These are phyloP conservation scores for Varecia variegata DNA, from an alignment of 2,797 vertebrate species.

Conservation along the genomic window DNA sequence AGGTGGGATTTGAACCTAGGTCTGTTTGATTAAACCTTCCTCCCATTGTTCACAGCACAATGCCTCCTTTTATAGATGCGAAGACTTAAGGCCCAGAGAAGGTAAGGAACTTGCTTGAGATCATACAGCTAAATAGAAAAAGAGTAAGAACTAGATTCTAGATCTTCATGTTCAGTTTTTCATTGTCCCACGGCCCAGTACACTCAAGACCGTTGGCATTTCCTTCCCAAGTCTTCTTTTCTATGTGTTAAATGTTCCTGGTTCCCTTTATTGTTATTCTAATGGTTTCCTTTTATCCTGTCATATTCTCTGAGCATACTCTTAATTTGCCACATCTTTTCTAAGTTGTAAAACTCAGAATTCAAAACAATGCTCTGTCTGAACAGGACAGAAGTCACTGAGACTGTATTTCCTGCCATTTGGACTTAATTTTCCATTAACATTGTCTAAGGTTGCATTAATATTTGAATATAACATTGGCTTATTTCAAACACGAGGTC, in stretches of 20 bases:
- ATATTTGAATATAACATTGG: constrained; percentile 1
- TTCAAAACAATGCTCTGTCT: constrained; percentile 14
- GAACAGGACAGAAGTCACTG: neutral
- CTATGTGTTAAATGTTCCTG: neutral
- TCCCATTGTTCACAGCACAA: neutral
- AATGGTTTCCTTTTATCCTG: neutral
- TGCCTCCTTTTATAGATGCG: neutral
- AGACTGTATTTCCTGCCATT: neutral
- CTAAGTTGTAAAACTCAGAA: constrained; percentile 38
- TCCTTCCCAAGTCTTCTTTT: neutral
- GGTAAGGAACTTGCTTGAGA: neutral
- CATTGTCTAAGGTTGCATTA: constrained; percentile 18
- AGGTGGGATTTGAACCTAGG: neutral
- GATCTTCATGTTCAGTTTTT: neutral
- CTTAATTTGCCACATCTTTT: neutral
- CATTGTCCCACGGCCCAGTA: neutral
- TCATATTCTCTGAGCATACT: neutral
- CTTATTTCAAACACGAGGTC: constrained; percentile 9
- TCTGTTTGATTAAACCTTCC: neutral
- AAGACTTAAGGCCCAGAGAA: neutral
- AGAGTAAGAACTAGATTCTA: neutral
- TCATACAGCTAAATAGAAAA: neutral
- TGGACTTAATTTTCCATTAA: constrained; percentile 37
- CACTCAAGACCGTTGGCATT: rapidly evolving
- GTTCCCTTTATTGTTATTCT: neutral